Evolutionary conservation across 2,113 vertebrate genomes (phyloP).

Genomic region (Nyctibius bracteatus): DNA sequence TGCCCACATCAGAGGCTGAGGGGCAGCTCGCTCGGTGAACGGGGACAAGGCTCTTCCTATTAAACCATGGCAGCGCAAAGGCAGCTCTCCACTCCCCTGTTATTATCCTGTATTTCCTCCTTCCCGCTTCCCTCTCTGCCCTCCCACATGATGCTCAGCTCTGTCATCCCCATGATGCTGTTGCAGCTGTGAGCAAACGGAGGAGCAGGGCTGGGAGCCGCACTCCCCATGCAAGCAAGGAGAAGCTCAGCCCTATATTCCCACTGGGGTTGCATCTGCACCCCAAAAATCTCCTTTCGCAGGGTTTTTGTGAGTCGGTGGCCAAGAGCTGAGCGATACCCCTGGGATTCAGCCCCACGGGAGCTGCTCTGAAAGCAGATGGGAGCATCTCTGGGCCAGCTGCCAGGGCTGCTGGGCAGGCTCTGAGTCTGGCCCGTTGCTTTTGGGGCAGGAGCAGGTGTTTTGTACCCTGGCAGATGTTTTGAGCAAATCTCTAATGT

Average conservation of each 20-base stretch:
- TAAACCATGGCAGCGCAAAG: neutral
- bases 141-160: neutral
- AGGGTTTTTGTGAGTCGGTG: neutral
- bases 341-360: neutral
- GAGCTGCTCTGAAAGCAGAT: neutral
- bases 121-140: neutral
- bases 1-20: neutral
- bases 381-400: neutral
- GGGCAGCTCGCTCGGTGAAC: neutral
- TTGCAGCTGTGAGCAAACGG: neutral
- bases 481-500: neutral
- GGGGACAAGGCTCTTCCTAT: neutral
- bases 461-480: neutral
- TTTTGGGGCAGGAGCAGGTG: neutral
- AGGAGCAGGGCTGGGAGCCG: neutral
- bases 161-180: neutral
- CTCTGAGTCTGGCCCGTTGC: fast-evolving
- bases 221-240: neutral
- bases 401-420: neutral
- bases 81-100: neutral
- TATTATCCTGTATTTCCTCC: neutral
- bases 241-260: neutral
- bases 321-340: neutral
- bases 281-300: neutral
- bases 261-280: neutral